Percentiles rank a stretch among this genome's conserved stretches.
Conservation (phyloP, 2,113 vertebrate genomes). For the Struthidea cinerea region DNA sequence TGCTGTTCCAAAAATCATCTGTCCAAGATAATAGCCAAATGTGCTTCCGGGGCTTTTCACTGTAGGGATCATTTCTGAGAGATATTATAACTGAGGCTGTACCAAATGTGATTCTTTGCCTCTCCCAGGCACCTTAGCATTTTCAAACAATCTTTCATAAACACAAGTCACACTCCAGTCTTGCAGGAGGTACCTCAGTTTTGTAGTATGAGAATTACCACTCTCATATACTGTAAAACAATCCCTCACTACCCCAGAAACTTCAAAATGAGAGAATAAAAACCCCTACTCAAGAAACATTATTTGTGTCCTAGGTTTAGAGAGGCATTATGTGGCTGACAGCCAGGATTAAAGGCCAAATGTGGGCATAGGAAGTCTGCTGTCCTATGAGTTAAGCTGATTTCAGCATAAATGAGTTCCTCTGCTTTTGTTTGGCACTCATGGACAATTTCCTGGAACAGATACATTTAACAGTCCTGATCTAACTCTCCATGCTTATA, state of each 20-base stretch:
- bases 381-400: not conserved
- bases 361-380: not conserved
- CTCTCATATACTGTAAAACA: not conserved
- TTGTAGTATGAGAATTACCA: not conserved
- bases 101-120: not conserved
- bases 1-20: not conserved
- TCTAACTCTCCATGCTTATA: not conserved
- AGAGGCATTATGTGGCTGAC: not conserved
- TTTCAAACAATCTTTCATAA: not conserved
- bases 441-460: not conserved
- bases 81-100: not conserved
- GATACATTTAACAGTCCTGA: accelerated
- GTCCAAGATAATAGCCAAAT: not conserved
- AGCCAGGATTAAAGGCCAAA: not conserved
- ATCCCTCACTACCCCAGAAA: not conserved
- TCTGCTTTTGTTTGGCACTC: not conserved
- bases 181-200: not conserved
- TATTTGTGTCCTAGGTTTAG: not conserved
- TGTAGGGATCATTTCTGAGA: not conserved
- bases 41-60: not conserved
- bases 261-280: not conserved
- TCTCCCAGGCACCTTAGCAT: not conserved
- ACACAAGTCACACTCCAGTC: not conserved
- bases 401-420: not conserved
- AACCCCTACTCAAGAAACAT: not conserved